phyloP scores from a whole-genome alignment of 1,140 invertebrate species.

The Drosophila littoralis region DNA sequence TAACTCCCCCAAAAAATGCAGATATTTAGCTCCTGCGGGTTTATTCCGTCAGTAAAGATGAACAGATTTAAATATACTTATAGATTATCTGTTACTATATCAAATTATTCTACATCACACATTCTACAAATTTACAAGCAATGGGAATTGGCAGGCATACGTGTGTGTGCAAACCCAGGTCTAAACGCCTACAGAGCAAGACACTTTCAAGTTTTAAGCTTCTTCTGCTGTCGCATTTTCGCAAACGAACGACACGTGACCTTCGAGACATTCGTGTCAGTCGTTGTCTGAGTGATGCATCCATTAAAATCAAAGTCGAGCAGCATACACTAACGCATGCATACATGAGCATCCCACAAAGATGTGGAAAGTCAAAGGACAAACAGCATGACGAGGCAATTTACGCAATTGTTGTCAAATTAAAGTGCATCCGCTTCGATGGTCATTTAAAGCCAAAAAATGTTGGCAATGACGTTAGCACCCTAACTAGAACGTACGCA shows the following conservation, averaged over 20 bases:
- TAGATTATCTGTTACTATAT: conserved; percentile 1
- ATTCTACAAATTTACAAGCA: conserved; percentile 19
- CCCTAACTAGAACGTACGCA: conserved; percentile 23
- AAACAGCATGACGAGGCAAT: conserved; percentile 79
- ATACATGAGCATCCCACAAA: neutral
- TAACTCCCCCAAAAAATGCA: no score
- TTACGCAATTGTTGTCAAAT: conserved; percentile 84
- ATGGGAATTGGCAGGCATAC: conserved; percentile 10
- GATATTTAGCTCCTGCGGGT: no score
- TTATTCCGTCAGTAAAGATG: neutral
- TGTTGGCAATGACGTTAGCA: conserved; percentile 22
- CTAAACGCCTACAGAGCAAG: conserved; percentile 22
- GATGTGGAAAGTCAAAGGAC: conserved; percentile 61
- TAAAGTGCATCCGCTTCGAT: conserved; percentile 84
- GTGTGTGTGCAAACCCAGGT: neutral
- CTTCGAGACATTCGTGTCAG: conserved; percentile 84
- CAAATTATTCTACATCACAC: neutral
- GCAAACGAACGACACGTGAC: conserved; percentile 83
- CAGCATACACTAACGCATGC: conserved; percentile 21
- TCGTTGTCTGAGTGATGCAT: conserved; percentile 56
- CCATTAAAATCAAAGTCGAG: conserved; percentile 46
- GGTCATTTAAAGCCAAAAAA: conserved; percentile 79
- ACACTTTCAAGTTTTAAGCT: conserved; percentile 54
- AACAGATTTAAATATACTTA: neutral
- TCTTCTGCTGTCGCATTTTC: conserved; percentile 61